Evolutionary conservation across 1,140 invertebrate genomes (phyloP).

Genomic region (Oncopodura yosiiana): DNA sequence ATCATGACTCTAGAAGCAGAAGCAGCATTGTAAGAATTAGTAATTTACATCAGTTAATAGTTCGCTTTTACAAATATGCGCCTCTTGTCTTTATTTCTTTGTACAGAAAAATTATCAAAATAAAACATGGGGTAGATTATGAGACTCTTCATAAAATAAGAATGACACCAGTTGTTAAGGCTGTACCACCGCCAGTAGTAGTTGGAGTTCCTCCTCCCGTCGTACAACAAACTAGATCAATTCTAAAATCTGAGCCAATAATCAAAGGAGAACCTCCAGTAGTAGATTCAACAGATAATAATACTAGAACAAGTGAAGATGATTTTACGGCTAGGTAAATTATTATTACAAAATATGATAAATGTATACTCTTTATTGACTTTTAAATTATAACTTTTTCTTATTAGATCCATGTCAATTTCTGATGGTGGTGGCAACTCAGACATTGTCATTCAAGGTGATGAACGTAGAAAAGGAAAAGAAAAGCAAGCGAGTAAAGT

Average conservation of each 20-base stretch:
- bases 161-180: neutral
- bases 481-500: too few species aligned
- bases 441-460: neutral
- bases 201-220: constrained; percentile 9
- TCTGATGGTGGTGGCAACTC: neutral
- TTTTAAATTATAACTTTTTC: too few species aligned
- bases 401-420: too few species aligned
- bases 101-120: constrained; percentile 18
- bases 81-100: constrained; percentile 1
- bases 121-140: constrained; percentile 19
- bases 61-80: neutral
- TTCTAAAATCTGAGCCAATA: too few species aligned
- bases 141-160: constrained; percentile 5
- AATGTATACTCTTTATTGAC: neutral
- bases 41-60: too few species aligned
- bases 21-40: constrained; percentile 19
- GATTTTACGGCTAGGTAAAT: constrained; percentile 15
- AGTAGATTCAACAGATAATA: too few species aligned
- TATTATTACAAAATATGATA: constrained; percentile 8
- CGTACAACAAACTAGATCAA: neutral
- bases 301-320: neutral
- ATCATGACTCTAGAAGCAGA: constrained; percentile 25
- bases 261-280: too few species aligned
- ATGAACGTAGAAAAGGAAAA: too few species aligned
- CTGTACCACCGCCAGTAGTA: neutral